Evolutionary conservation across 2,888 invertebrate species (phyloP), one percentile per base, ranked within the genome.

Genomic region (Ophioninae sp.): DNA sequence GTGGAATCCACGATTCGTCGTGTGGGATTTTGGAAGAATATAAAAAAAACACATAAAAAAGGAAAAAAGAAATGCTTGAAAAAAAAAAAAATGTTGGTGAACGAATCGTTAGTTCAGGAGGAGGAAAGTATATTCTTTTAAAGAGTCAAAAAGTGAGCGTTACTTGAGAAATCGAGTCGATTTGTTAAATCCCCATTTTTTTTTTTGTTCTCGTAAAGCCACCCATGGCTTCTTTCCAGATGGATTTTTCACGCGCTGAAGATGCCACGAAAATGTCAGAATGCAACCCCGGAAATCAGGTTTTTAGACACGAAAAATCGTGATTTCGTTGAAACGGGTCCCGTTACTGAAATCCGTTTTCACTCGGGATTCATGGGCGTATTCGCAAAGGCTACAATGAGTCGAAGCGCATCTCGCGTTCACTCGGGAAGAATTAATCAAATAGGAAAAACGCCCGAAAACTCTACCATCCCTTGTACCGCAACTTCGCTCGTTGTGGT

Each of bases 101-200:
- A 77, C 76, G 69, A 81, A 83, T 83, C 69, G 64, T 75, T 21
- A 2, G 23, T 39, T 23, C 57, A 7, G 44, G 23, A 44, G 41
- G 67, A 72, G 67, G 81, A 73, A 75, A 69, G 67, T 21, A 59
- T 50, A 30, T 67, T 41, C 41, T 68, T 68, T 76, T 79, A 68
- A 73, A 73, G 56, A 69, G 10, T 61, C 75, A 10, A 74, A 80
- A 73, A 62, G 23, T 70, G 23, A 21, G 70, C 6, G 50, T 50
- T 75, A 79, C 69, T 85, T 85, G 85, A 86, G 79, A 81, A 86
- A 85, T 85, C 70, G 83, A 23, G 17, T 21, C 85, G 68, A 85
- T 86, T 86, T 86, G 85, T 85, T 65, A 86, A 41, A 61, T 13
- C 57, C 21, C 61, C 74, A 64, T 56, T 65, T 59, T 65, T 37